These are phyloP conservation scores for Tuberolachnus salignus DNA, from an alignment of 2,888 invertebrate genomes.

Conservation along the genomic window DNA sequence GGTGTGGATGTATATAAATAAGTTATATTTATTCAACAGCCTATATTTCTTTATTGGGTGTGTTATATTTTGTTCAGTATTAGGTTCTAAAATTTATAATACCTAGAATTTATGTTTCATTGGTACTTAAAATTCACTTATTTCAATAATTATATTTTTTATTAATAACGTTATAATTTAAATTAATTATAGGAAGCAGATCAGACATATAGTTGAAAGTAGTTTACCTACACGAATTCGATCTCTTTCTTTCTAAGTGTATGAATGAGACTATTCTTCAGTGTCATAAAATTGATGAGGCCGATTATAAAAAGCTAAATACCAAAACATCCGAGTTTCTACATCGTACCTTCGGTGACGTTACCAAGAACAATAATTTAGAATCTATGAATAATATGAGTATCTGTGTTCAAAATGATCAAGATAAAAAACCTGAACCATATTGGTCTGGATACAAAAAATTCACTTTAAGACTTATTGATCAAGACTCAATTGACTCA, in stretches of 20 bases:
- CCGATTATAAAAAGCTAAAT: constrained; percentile 30
- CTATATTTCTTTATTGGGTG: background rate
- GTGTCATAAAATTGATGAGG: constrained; percentile 39
- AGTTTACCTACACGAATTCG: background rate
- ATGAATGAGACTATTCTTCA: constrained; percentile 49
- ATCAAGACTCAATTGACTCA: constrained; percentile 52
- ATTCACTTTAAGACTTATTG: constrained; percentile 52
- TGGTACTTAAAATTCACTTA: background rate
- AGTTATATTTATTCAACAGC: background rate
- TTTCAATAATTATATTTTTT: background rate
- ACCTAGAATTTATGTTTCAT: background rate
- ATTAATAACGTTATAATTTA: too few relatives aligned
- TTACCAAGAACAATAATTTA: constrained; percentile 49
- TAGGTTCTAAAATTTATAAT: background rate
- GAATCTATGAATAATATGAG: constrained; percentile 40
- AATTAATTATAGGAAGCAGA: constrained; percentile 37
- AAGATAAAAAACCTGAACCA: constrained; percentile 50
- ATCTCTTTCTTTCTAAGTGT: constrained; percentile 38
- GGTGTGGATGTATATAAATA: too few relatives aligned
- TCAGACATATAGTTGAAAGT: constrained; percentile 1
- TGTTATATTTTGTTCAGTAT: background rate
- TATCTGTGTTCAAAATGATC: constrained; percentile 47
- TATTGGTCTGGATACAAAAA: constrained; percentile 55
- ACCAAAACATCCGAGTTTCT: constrained; percentile 49
- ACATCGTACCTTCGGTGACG: constrained; percentile 49